These are phyloP conservation scores for Arge pagana DNA, from an alignment of 2,888 invertebrate genomes.

Conservation along the genomic window DNA sequence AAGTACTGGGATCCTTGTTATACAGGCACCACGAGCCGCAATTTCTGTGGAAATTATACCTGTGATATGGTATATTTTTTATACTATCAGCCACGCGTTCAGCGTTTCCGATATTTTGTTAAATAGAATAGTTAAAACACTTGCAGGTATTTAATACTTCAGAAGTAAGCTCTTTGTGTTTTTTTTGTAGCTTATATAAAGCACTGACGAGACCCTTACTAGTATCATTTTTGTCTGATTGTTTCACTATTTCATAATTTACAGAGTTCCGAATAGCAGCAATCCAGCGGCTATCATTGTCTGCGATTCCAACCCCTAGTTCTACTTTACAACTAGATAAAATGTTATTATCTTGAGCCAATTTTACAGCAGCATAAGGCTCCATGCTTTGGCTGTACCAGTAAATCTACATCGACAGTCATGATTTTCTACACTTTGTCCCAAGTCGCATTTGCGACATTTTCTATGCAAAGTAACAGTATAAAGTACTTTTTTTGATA, in stretches of 20 bases:
- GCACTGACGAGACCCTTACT: slow-evolving; percentile 30
- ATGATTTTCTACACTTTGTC: slow-evolving; percentile 29
- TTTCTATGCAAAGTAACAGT: slow-evolving; percentile 30
- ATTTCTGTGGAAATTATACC: slow-evolving; percentile 30
- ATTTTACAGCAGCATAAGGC: slow-evolving; percentile 29
- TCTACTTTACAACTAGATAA: slow-evolving; percentile 27
- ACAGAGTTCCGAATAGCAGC: slow-evolving; percentile 27
- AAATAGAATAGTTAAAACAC: slow-evolving; percentile 29
- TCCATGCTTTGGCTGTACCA: slow-evolving; percentile 38
- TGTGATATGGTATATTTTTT: slow-evolving; percentile 30
- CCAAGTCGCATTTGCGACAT: slow-evolving; percentile 33
- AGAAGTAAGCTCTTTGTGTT: slow-evolving; percentile 28
- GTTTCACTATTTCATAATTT: slow-evolving; percentile 33
- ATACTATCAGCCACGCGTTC: slow-evolving; percentile 24
- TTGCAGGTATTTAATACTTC: too few relatives aligned
- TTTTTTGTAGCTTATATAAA: slow-evolving; percentile 26
- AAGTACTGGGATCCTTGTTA: slow-evolving; percentile 24
- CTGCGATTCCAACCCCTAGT: slow-evolving; percentile 33
- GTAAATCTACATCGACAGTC: slow-evolving; percentile 35
- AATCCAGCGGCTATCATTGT: slow-evolving; percentile 36
- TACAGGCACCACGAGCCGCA: slow-evolving; percentile 31
- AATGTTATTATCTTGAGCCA: slow-evolving; percentile 27
- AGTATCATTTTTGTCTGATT: slow-evolving; percentile 36
- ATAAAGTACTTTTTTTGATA: slow-evolving; percentile 33
- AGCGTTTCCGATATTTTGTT: slow-evolving; percentile 26